A percentile compares a stretch with the other conserved stretches of the same genome.
Conservation (phyloP, 2,113 vertebrate genomes). For the Thinocorus orbignyianus region DNA sequence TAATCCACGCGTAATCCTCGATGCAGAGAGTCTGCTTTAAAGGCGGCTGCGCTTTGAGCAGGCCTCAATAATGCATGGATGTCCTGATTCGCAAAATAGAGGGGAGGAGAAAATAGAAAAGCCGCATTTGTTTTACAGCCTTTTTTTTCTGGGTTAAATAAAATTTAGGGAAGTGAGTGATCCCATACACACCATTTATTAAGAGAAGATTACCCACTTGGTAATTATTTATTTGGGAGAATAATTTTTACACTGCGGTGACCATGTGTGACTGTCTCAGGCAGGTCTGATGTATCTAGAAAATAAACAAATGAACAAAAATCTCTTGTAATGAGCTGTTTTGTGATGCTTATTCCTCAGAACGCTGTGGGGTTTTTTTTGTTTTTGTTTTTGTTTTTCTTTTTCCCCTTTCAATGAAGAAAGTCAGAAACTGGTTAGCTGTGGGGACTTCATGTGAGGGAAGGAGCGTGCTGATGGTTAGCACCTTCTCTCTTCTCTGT, state of each 20-base stretch:
- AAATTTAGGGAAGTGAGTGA: neutral
- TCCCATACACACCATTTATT: neutral
- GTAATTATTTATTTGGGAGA: constrained; percentile 10
- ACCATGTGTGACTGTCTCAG: neutral
- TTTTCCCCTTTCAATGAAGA: neutral
- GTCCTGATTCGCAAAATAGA: neutral
- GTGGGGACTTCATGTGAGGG: neutral
- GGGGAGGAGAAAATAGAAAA: neutral
- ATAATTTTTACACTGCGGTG: constrained; percentile 22
- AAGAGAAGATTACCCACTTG: neutral
- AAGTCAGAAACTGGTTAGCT: neutral
- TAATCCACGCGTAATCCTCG: constrained; percentile 52
- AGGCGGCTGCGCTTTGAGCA: neutral
- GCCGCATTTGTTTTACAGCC: neutral
- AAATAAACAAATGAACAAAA: neutral
- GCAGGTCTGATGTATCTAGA: neutral
- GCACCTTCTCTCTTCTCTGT: neutral
- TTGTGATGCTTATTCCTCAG: neutral
- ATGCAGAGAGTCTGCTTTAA: neutral
- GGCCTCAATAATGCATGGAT: neutral
- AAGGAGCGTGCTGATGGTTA: neutral
- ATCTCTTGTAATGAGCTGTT: neutral
- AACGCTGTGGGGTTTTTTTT: neutral
- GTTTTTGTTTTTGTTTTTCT: too few species aligned
- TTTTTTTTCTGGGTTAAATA: neutral